Evolutionary conservation across 2,888 invertebrate genomes (phyloP).

Genomic region (Oxyscelio sp.): DNA sequence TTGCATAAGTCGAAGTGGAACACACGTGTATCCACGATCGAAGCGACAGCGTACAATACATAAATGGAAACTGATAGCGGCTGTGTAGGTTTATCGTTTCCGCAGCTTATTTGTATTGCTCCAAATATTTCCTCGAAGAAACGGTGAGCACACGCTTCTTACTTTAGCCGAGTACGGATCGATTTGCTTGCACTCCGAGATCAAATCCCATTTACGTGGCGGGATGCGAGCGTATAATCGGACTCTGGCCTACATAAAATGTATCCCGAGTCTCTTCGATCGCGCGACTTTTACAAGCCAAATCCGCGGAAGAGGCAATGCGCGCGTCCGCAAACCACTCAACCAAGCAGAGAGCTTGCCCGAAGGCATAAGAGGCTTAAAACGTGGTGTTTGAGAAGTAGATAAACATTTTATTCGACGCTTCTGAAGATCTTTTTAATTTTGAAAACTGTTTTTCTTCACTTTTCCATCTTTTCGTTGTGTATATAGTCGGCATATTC

Average conservation of each 20-base stretch:
- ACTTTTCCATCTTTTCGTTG: too few relatives aligned
- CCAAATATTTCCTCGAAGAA: conserved; percentile 24
- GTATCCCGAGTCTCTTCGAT: conserved; percentile 30
- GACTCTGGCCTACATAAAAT: conserved; percentile 49
- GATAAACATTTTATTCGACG: conserved; percentile 14
- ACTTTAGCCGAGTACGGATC: conserved; percentile 14
- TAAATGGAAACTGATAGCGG: conserved; percentile 13
- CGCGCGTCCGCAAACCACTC: conserved; percentile 4
- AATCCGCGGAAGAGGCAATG: conserved; percentile 14
- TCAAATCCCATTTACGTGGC: conserved; percentile 50
- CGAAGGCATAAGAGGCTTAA: neutral
- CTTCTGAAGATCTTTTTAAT: neutral
- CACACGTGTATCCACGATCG: conserved; percentile 31
- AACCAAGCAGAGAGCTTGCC: neutral
- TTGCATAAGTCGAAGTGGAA: conserved; percentile 54
- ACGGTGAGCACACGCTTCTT: neutral
- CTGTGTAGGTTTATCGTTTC: conserved; percentile 43
- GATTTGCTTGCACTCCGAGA: conserved; percentile 38
- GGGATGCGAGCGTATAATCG: conserved; percentile 42
- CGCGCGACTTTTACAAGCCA: conserved; percentile 35
- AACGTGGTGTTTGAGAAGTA: neutral
- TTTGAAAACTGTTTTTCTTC: too few relatives aligned
- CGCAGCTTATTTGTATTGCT: conserved; percentile 18
- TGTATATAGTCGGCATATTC: too few relatives aligned
- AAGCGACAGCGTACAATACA: neutral